Base-by-base conservation (phyloP, 2,888 invertebrate species). In the Caenorhabditis sp. region DNA sequence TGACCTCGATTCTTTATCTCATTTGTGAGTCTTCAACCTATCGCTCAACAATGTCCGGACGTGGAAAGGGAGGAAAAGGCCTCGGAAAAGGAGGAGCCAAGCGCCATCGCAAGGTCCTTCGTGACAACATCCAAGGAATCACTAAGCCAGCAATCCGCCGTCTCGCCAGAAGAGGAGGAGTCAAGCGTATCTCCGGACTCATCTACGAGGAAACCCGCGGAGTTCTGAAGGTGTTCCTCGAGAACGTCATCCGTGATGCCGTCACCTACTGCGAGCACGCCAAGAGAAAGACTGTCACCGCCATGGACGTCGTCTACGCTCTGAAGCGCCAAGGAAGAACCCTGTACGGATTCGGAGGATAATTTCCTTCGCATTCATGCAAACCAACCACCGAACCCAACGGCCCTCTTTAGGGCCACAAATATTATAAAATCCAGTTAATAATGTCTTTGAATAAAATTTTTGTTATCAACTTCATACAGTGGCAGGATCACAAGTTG, bases 231-330 rank as follows among this genome's bases (percentile, higher is more conserved):
- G 87, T 87, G 16, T 89, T 89, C 88, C 87, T 89, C 75, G 89
- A 89, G 87, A 95, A 95, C 92, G 95, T 96, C 41, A 95, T 96
- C 88, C 94, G 95, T 59, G 95, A 96, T 91, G 95, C 95, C 14
- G 95, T 96, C 66, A 96, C 95, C 5, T 96, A 96, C 93, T 96
- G 96, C 0, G 96, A 96, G 92, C 96, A 96, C 92, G 96, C 96
- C 59, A 96, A 96, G 93, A 94, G 96, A 89, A 96, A 96, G 93
- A 96, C 96, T 0, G 96, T 96, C 56, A 96, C 96, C 0, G 95
- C 96, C n/a, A 96, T 96, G 96, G 96, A 96, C 89, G 95, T 96
- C 12, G 95, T 96, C 59, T 96, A 96, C 76, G 90, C 89, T 69
- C 83, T 90, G 76, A 90, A 90, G 73, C 87, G 90, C 26, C 90